Percentiles rank a stretch among this genome's conserved stretches.
Evolutionary conservation across 2,888 invertebrate species (phyloP).

Genomic region (Melolontha melolontha): DNA sequence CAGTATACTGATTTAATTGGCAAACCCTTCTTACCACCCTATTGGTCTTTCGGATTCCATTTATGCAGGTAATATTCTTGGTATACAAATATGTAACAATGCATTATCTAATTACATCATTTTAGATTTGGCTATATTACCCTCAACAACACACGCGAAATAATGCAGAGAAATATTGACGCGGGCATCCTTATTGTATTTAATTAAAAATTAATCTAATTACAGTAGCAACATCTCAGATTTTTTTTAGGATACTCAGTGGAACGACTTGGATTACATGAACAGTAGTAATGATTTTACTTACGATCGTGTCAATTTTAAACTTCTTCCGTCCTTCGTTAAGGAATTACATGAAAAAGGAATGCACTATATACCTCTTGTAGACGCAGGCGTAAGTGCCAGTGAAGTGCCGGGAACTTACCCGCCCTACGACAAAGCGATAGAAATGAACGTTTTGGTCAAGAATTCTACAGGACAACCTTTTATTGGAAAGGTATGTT

Average conservation of each 20-base stretch:
- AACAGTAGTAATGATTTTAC: constrained; percentile 83
- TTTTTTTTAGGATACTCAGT: constrained; percentile 76
- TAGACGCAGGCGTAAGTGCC: constrained; percentile 83
- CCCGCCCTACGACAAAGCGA: constrained; percentile 80
- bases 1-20: constrained; percentile 81
- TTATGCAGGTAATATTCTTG: constrained; percentile 73
- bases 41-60: constrained; percentile 91
- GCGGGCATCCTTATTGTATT: constrained; percentile 84
- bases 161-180: constrained; percentile 76
- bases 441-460: constrained; percentile 79
- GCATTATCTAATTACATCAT: background rate
- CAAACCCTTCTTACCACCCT: constrained; percentile 84
- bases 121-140: constrained; percentile 71
- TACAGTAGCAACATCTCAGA: background rate
- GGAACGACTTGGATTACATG: constrained; percentile 92
- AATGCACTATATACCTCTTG: constrained; percentile 81
- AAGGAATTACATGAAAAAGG: constrained; percentile 75
- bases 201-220: constrained; percentile 43
- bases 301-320: constrained; percentile 73
- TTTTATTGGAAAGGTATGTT: constrained; percentile 77
- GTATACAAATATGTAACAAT: no score
- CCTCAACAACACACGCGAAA: constrained; percentile 73
- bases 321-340: constrained; percentile 77
- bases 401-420: constrained; percentile 76
- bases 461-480: constrained; percentile 75